Conservation (phyloP, 1,140 invertebrate species). For the Asbolus verrucosus region DNA sequence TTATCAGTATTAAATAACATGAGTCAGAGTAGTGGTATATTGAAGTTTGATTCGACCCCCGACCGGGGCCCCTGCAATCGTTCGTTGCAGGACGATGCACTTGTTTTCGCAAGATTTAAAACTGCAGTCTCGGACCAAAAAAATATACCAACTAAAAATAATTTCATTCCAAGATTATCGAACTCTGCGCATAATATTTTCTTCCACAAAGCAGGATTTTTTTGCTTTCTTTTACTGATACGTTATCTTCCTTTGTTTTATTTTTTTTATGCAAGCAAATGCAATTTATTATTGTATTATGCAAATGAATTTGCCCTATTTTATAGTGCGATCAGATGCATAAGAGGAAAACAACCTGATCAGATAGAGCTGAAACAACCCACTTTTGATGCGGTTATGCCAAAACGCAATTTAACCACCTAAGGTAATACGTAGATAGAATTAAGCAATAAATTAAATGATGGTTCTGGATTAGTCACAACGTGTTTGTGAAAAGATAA, state of each 20-base stretch:
- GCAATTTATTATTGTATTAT: conserved; percentile 42
- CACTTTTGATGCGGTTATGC: too few relatives aligned
- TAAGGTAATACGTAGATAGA: too few relatives aligned
- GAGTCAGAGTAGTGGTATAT: conserved; percentile 32
- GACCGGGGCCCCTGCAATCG: conserved; percentile 40
- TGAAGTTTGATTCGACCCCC: conserved; percentile 37
- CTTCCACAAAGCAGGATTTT: conserved; percentile 38
- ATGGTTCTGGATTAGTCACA: background rate
- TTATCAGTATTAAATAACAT: conserved; percentile 39
- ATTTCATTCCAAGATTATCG: conserved; percentile 33
- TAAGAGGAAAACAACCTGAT: conserved; percentile 21
- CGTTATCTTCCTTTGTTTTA: conserved; percentile 35
- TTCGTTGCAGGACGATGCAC: conserved; percentile 39
- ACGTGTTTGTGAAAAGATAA: too few relatives aligned
- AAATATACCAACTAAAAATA: conserved; percentile 38
- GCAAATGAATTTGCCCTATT: conserved; percentile 40
- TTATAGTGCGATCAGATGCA: conserved; percentile 10
- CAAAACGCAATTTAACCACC: too few relatives aligned
- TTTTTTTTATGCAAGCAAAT: conserved; percentile 43
- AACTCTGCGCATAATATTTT: conserved; percentile 40
- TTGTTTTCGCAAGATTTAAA: conserved; percentile 41
- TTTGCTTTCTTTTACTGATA: conserved; percentile 44
- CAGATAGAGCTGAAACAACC: conserved; percentile 8
- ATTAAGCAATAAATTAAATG: conserved; percentile 5
- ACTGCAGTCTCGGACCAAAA: conserved; percentile 30